Conservation (phyloP, 1,140 invertebrate species). For the Bursaphelenchus mucronatus region DNA sequence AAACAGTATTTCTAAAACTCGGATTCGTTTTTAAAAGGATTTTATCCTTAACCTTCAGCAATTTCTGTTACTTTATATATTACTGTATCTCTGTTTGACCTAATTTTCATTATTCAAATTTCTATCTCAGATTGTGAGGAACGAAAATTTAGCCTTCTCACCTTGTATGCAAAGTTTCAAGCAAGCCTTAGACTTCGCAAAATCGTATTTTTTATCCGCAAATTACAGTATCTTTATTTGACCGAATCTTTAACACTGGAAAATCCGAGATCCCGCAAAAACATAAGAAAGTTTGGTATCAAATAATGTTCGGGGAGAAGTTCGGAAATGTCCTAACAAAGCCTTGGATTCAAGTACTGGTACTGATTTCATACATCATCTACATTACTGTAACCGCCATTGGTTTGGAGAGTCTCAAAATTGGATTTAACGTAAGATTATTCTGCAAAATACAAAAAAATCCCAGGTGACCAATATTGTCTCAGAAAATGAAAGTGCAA, state of each 20-base stretch:
- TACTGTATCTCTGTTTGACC: too few relatives aligned
- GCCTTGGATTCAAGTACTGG: constrained; percentile 31
- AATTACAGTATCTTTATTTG: background rate
- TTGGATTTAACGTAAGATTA: constrained; percentile 50
- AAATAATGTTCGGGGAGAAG: constrained; percentile 47
- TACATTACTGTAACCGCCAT: constrained; percentile 30
- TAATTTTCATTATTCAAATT: too few relatives aligned
- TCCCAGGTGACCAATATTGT: constrained; percentile 23
- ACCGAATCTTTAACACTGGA: constrained; percentile 2
- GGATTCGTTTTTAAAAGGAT: too few relatives aligned
- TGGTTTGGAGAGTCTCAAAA: constrained; percentile 39
- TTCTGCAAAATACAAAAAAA: background rate
- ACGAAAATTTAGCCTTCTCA: too few relatives aligned
- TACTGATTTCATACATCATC: constrained; percentile 32
- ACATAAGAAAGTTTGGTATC: constrained; percentile 46
- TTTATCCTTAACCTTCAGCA: too few relatives aligned
- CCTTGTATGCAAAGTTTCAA: too few relatives aligned
- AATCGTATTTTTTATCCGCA: too few relatives aligned
- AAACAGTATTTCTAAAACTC: too few relatives aligned
- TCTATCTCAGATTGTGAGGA: too few relatives aligned
- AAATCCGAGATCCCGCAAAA: background rate
- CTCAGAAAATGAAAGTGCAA: constrained; percentile 34
- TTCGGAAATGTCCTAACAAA: constrained; percentile 42
- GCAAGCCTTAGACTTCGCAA: too few relatives aligned
- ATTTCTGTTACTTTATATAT: too few relatives aligned